Evolutionary conservation across 2,113 vertebrate species (phyloP).

Genomic region (Oreocharis arfaki): DNA sequence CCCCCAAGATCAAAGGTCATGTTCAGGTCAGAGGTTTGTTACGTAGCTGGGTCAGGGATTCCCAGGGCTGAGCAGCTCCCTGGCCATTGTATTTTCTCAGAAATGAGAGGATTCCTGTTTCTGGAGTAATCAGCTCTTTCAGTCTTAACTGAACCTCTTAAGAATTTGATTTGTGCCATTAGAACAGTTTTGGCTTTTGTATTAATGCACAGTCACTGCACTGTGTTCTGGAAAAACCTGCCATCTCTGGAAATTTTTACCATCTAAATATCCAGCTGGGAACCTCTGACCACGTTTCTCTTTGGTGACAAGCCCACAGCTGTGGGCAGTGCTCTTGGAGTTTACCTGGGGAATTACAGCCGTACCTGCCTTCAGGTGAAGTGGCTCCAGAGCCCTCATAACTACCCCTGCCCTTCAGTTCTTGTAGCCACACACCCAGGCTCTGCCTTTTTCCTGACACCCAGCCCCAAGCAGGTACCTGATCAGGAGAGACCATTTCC

Average conservation of each 20-base stretch:
- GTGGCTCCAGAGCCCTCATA: neutral
- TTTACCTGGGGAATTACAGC: neutral
- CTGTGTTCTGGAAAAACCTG: neutral
- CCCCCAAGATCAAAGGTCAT: neutral
- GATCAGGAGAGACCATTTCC: rapidly evolving
- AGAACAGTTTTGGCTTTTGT: neutral
- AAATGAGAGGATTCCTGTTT: neutral
- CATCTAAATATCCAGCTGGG: neutral
- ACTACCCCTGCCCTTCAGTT: neutral
- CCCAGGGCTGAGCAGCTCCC: neutral
- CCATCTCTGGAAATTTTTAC: neutral
- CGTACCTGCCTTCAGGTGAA: neutral
- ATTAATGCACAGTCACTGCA: neutral
- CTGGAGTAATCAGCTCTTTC: neutral
- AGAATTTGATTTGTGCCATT: neutral
- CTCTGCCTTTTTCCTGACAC: neutral
- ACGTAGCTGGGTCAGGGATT: neutral
- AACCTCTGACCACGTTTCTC: neutral
- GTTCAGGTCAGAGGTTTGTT: too few species aligned
- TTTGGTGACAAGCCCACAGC: neutral
- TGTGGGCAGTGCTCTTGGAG: neutral
- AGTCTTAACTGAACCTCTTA: neutral
- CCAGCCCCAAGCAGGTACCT: neutral
- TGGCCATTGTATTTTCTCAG: neutral
- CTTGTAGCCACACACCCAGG: neutral